phyloP scores from a whole-genome alignment of 2,113 vertebrate genomes.

The Lophochroa leadbeateri region DNA sequence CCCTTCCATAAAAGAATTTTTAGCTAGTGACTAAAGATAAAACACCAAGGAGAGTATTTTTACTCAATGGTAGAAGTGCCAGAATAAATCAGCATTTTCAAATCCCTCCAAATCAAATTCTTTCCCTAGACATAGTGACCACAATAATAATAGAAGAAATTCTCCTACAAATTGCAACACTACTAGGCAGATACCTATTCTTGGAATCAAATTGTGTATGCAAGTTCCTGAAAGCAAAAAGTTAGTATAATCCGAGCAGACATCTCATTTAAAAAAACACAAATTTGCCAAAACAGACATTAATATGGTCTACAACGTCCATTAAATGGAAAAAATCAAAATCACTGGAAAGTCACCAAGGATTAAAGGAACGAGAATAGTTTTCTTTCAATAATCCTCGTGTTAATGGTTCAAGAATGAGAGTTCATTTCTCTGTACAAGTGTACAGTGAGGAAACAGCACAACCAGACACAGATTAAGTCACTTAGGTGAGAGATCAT shows the following conservation, averaged over 20 bases:
- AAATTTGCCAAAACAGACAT: slow-evolving; percentile 60
- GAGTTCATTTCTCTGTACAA: slow-evolving; percentile 60
- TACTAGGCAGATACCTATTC: slow-evolving; percentile 56
- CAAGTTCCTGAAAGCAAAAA: slow-evolving; percentile 54
- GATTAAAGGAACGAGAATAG: slow-evolving; percentile 33
- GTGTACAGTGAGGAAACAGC: slow-evolving; percentile 57
- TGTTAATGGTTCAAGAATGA: slow-evolving; percentile 60
- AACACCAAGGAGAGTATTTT: slow-evolving; percentile 8
- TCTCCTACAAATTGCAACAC: slow-evolving; percentile 52
- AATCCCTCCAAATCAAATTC: slow-evolving; percentile 52
- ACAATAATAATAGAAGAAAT: slow-evolving; percentile 29
- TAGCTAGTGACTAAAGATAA: slow-evolving; percentile 33
- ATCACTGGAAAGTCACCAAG: slow-evolving; percentile 61
- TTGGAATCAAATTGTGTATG: slow-evolving; percentile 46
- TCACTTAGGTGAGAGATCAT: slow-evolving; percentile 94
- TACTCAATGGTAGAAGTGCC: slow-evolving; percentile 45
- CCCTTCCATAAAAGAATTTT: slow-evolving; percentile 48
- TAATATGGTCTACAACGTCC: slow-evolving; percentile 52
- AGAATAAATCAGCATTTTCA: slow-evolving; percentile 66
- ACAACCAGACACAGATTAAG: slow-evolving; percentile 59
- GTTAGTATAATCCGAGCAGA: slow-evolving; percentile 66
- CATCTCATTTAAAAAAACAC: slow-evolving; percentile 16
- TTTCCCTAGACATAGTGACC: slow-evolving; percentile 59
- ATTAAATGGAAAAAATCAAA: slow-evolving; percentile 54
- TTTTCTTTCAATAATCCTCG: slow-evolving; percentile 61